Evolutionary conservation across 1,140 invertebrate species (phyloP).

Genomic region (Halictus rubicundus): DNA sequence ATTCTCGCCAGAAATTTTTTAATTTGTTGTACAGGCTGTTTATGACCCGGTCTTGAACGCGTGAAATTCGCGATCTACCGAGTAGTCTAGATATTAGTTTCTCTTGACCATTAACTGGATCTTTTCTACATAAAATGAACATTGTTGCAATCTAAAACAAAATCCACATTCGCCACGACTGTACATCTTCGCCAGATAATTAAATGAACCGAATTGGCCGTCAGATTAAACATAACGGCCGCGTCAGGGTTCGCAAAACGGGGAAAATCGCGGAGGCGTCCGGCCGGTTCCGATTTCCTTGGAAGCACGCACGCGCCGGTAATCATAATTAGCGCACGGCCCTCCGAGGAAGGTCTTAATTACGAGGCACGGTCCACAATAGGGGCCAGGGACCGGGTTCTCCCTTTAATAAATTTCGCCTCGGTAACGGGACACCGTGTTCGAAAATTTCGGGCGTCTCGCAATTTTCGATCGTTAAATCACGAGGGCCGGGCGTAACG

Average conservation of each 20-base stretch:
- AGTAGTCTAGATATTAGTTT: too few relatives aligned
- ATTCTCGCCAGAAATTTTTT: too few relatives aligned
- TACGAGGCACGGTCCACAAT: conserved; percentile 56
- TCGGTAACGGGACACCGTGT: conserved; percentile 38
- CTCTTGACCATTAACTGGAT: too few relatives aligned
- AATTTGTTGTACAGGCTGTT: too few relatives aligned
- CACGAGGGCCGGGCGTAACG: conserved; percentile 25
- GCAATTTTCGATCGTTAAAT: conserved; percentile 57
- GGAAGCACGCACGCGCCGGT: conserved; percentile 43
- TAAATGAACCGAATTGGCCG: too few relatives aligned
- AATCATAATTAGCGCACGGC: conserved; percentile 57
- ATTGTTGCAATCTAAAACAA: too few relatives aligned
- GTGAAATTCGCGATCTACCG: too few relatives aligned
- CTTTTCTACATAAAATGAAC: too few relatives aligned
- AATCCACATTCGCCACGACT: too few relatives aligned
- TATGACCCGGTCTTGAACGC: too few relatives aligned
- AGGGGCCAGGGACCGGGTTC: conserved; percentile 14
- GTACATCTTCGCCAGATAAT: too few relatives aligned
- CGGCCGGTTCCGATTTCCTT: conserved; percentile 4
- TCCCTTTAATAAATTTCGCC: conserved; percentile 56
- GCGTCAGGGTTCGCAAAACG: not conserved
- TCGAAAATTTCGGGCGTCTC: conserved; percentile 43
- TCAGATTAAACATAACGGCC: too few relatives aligned
- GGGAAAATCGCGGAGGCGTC: not conserved
- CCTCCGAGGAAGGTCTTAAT: conserved; percentile 64